Evolutionary conservation across 1,140 invertebrate genomes (phyloP).

Genomic region (Diachasmimorpha longicaudata): DNA sequence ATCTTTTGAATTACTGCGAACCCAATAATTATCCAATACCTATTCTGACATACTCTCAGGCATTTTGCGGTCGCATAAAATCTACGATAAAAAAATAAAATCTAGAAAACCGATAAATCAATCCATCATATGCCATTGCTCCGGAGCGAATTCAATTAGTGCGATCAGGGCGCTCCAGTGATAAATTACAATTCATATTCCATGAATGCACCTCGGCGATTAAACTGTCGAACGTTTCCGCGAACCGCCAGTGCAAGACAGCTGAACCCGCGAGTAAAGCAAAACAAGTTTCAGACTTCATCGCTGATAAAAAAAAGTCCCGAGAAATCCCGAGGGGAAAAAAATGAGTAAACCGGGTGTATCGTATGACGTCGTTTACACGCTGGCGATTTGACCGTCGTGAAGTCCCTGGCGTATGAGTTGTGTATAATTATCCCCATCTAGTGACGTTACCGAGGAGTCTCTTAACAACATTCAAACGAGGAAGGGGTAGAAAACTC

Average conservation of each 20-base stretch:
- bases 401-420: background rate
- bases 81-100: too few species aligned
- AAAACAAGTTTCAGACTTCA: background rate
- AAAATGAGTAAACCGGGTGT: constrained; percentile 10
- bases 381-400: constrained; percentile 7
- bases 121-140: background rate
- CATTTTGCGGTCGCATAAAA: too few species aligned
- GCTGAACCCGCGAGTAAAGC: background rate
- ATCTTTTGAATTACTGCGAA: too few species aligned
- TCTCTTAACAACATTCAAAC: constrained; percentile 20
- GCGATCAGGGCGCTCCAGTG: background rate
- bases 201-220: background rate
- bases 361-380: constrained; percentile 24
- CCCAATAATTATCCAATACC: too few species aligned
- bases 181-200: constrained; percentile 1
- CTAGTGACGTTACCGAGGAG: constrained; percentile 15
- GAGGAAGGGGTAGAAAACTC: background rate
- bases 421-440: constrained; percentile 20
- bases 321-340: background rate
- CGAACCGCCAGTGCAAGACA: background rate
- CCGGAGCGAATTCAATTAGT: background rate
- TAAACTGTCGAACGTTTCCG: background rate
- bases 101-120: background rate
- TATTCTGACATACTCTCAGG: too few species aligned
- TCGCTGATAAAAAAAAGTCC: background rate